A percentile compares a stretch with the other conserved stretches of the same genome.
Evolutionary conservation across 1,140 invertebrate species (phyloP).

Genomic region (Drosophila dunni): DNA sequence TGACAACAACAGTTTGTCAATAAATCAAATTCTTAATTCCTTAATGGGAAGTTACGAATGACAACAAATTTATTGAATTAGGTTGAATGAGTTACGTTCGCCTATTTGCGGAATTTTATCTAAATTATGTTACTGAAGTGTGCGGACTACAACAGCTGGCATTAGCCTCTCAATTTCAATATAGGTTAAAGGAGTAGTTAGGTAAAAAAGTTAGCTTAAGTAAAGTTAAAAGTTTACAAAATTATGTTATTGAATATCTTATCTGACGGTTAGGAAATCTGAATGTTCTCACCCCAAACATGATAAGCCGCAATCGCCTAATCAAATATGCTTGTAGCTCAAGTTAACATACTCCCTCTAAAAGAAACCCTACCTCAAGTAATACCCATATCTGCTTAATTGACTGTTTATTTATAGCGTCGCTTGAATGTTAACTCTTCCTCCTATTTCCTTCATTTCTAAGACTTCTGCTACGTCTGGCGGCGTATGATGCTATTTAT

Average conservation of each 20-base stretch:
- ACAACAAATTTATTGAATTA: conserved; percentile 22
- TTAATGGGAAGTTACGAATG: conserved; percentile 28
- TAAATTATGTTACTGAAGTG: background rate
- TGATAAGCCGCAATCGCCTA: conserved; percentile 28
- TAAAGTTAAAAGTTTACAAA: no score
- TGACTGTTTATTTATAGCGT: conserved; percentile 56
- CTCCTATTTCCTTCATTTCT: background rate
- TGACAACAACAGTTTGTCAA: conserved; percentile 12
- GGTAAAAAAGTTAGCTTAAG: background rate
- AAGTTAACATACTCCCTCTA: conserved; percentile 18
- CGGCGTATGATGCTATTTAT: conserved; percentile 58
- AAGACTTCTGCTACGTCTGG: conserved; percentile 9
- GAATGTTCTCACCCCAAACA: conserved; percentile 4
- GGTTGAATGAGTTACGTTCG: conserved; percentile 7
- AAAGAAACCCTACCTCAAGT: conserved; percentile 65
- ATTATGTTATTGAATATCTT: conserved; percentile 13
- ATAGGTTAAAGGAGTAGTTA: background rate
- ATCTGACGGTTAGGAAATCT: background rate
- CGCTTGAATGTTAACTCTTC: conserved; percentile 34
- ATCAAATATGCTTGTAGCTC: conserved; percentile 14
- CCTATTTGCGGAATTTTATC: conserved; percentile 48
- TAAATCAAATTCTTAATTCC: conserved; percentile 52
- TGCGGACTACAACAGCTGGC: background rate
- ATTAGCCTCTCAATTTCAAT: background rate
- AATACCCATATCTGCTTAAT: conserved; percentile 53